Base-by-base conservation (phyloP, 2,888 invertebrate genomes). In the Prostheceraeus crozeri region DNA sequence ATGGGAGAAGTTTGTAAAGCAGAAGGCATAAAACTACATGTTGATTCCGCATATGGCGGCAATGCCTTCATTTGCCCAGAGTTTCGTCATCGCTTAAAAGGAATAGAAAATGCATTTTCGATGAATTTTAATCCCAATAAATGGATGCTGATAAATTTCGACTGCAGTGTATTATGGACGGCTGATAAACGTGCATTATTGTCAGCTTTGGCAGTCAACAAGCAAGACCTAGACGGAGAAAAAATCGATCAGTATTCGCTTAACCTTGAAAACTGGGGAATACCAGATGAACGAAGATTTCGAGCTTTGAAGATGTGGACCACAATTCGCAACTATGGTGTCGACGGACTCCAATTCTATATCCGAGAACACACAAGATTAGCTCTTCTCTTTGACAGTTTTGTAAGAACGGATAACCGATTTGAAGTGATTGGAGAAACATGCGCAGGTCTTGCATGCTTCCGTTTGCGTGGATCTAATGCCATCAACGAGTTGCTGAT, bases 111-210 rank as follows among this genome's bases (percentile, higher is more conserved):
- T 74, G 96, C 93, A 0, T 89, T 89, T 77, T 96, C 96, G 2
- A 89, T 98, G 79, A 96, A 96, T 76, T 89, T 90, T 30, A 98
- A 98, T 74, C 86, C 94, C 0, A 96, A 96, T 77, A 98, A 98
- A 80, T 90, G 93, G 83, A 82, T 99, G 78, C 79, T 98, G 60
- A 88, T 90, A 30, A 90, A 89, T 76, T 98, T 94, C 71, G 98
- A 99, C 77, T 91, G 93, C 73, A 94, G 94, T 1, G 84, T 89
- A 11, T 83, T 94, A 76, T 99, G 98, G 98, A 87, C 83, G 81
- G 80, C 35, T n/a, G n/a, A n/a, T n/a, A n/a, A n/a, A n/a, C n/a
- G n/a, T n/a, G n/a, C n/a, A n/a, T n/a, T n/a, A n/a, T n/a, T n/a
- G n/a, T n/a, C n/a, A n/a, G n/a, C n/a, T n/a, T n/a, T n/a, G n/a